Percentiles rank a stretch among this genome's conserved stretches.
Conservation (phyloP, 1,140 invertebrate genomes). For the Dendrolimus punctatus region DNA sequence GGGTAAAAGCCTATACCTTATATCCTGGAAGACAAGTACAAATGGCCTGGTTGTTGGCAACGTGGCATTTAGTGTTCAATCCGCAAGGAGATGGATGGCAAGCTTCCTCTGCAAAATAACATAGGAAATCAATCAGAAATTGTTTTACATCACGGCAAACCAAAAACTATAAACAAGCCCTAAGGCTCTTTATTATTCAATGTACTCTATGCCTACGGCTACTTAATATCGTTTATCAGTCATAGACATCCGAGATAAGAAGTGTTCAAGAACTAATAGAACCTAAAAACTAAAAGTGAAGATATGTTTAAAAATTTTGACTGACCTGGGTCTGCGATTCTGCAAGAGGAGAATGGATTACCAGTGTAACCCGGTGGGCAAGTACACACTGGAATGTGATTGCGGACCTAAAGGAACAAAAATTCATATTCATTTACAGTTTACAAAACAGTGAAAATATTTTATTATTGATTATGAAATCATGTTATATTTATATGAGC, state of each 20-base stretch:
- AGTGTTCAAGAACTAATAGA: no score
- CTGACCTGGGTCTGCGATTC: slow-evolving; percentile 76
- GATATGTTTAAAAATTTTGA: slow-evolving; percentile 1
- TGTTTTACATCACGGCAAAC: no score
- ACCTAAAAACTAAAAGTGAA: no score
- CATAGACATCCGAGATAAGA: no score
- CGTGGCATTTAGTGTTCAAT: slow-evolving; percentile 84
- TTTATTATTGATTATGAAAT: no score
- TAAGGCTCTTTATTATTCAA: no score
- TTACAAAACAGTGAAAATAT: no score
- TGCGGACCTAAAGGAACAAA: slow-evolving; percentile 70
- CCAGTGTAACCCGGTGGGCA: slow-evolving; percentile 88
- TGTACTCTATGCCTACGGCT: no score
- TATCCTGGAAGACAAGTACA: slow-evolving; percentile 84
- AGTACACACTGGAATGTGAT: slow-evolving; percentile 87
- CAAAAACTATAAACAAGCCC: no score
- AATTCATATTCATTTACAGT: no score
- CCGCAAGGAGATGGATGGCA: slow-evolving; percentile 88
- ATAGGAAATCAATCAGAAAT: background rate
- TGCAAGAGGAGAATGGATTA: slow-evolving; percentile 81
- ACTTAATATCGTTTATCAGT: no score
- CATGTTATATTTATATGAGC: no score
- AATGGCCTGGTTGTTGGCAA: slow-evolving; percentile 80
- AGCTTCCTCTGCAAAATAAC: slow-evolving; percentile 76
- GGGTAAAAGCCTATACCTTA: slow-evolving; percentile 32